These are phyloP conservation scores for Archivesica marissinica DNA, from an alignment of 1,140 invertebrate species.

Conservation along the genomic window DNA sequence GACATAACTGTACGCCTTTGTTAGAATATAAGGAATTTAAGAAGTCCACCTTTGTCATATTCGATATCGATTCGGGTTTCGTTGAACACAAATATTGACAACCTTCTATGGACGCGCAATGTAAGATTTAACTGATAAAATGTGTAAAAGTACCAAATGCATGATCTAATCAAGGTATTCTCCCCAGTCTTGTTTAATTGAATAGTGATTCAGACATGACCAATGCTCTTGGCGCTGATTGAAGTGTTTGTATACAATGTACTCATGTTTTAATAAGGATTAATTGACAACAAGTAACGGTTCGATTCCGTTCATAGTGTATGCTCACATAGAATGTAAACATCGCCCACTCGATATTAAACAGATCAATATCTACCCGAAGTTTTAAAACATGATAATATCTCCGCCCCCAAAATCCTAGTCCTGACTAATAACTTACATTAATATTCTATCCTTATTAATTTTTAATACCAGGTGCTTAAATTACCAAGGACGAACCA, in stretches of 20 bases:
- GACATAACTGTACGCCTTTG: background rate
- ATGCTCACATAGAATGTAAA: conserved; percentile 11
- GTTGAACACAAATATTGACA: conserved; percentile 2
- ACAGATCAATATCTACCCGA: conserved; percentile 9
- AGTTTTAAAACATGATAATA: conserved; percentile 17
- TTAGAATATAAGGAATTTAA: background rate
- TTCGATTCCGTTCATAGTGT: conserved; percentile 8
- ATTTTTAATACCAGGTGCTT: background rate
- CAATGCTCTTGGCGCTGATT: background rate
- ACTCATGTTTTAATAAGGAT: conserved; percentile 6
- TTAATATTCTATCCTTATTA: background rate
- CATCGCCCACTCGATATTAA: conserved; percentile 9
- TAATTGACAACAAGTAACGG: conserved; percentile 14
- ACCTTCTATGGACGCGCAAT: background rate
- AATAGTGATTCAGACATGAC: conserved; percentile 21
- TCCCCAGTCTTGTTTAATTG: background rate
- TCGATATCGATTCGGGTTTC: background rate
- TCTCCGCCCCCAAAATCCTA: background rate
- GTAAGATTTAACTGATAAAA: background rate
- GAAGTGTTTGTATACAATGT: background rate
- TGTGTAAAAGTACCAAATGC: background rate
- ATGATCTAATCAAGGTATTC: background rate
- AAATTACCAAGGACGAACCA: background rate
- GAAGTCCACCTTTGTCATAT: conserved; percentile 7
- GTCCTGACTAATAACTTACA: conserved; percentile 9